Conservation (phyloP, 2,113 vertebrate genomes). For the Panthera uncia region DNA sequence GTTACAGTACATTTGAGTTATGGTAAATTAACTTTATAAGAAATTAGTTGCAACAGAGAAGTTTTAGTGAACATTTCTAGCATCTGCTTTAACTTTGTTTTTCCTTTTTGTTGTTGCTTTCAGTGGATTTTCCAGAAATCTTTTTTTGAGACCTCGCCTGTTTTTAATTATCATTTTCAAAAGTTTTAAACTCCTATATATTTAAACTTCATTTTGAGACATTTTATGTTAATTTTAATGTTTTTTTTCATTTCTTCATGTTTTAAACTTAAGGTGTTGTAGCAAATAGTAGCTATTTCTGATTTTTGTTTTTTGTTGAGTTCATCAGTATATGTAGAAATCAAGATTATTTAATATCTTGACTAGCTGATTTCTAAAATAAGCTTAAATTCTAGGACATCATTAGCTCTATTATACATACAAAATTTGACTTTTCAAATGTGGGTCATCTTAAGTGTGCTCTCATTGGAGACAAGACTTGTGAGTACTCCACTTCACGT, state of each 20-base stretch:
- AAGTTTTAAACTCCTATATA: constrained; percentile 12
- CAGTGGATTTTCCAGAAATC: constrained; percentile 41
- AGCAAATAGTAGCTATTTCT: constrained; percentile 45
- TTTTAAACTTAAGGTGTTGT: constrained; percentile 16
- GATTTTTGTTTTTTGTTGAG: neutral
- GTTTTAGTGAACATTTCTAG: constrained; percentile 40
- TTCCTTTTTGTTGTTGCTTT: constrained; percentile 48
- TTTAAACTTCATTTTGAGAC: constrained; percentile 21
- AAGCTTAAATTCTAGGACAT: constrained; percentile 50
- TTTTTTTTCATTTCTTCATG: neutral
- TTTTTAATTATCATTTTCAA: neutral
- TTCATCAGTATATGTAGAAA: constrained; percentile 6
- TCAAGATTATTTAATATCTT: constrained; percentile 42
- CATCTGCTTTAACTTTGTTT: constrained; percentile 47
- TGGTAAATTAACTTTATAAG: constrained; percentile 34
- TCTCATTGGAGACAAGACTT: constrained; percentile 48
- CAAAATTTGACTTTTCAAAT: constrained; percentile 42
- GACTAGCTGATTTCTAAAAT: constrained; percentile 48
- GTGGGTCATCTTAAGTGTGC: constrained; percentile 38
- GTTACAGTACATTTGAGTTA: neutral
- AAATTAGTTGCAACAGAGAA: constrained; percentile 33
- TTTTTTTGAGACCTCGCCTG: neutral
- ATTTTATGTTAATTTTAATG: constrained; percentile 42
- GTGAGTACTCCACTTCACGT: constrained; percentile 57
- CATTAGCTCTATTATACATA: constrained; percentile 34